phyloP scores from a whole-genome alignment of 2,113 vertebrate species.

The Notiomystis cincta region DNA sequence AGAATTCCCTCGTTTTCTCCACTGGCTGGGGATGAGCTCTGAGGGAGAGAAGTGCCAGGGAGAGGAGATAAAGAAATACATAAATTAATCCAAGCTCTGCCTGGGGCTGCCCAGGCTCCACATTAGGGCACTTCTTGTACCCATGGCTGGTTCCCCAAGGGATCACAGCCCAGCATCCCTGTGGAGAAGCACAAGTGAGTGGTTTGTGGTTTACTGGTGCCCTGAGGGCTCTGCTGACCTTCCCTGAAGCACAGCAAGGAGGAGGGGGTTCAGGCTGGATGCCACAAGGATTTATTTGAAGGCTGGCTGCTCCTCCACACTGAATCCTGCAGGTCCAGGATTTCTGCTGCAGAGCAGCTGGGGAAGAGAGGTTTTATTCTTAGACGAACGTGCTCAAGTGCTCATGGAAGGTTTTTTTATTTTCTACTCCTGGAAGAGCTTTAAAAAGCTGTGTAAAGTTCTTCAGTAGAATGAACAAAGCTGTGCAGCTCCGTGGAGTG shows the following conservation, averaged over 20 bases:
- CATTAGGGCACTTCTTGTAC: neutral
- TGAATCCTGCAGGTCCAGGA: neutral
- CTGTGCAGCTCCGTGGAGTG: neutral
- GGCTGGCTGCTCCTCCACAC: neutral
- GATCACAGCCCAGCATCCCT: neutral
- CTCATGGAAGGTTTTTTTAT: neutral
- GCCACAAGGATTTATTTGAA: neutral
- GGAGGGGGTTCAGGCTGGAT: neutral
- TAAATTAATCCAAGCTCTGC: neutral
- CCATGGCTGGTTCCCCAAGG: rapidly evolving
- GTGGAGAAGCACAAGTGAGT: neutral
- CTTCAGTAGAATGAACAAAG: neutral
- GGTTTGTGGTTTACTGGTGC: neutral
- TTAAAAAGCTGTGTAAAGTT: neutral
- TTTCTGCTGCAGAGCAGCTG: neutral
- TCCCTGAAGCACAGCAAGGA: neutral
- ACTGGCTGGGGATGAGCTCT: neutral
- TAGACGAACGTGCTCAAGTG: rapidly evolving
- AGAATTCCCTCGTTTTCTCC: neutral
- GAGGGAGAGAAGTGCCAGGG: neutral
- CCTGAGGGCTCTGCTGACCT: neutral
- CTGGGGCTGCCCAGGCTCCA: neutral
- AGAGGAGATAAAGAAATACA: neutral
- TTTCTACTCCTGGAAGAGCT: neutral
- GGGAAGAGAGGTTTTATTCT: neutral